These are phyloP conservation scores for Antheraea pernyi DNA, from an alignment of 1,140 invertebrate genomes.

Conservation along the genomic window DNA sequence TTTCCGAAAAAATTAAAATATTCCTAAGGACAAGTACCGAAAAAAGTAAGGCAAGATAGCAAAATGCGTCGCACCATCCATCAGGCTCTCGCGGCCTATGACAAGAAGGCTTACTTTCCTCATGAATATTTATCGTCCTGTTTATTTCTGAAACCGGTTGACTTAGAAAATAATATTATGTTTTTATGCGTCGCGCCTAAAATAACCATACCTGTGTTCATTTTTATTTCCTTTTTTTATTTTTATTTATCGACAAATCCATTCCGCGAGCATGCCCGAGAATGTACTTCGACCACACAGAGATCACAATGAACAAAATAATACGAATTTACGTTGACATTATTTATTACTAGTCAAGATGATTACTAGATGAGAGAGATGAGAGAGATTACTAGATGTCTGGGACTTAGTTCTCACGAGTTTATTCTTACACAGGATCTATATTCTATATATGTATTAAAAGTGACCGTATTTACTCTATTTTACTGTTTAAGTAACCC, in stretches of 20 bases:
- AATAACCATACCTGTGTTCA: conserved; percentile 15
- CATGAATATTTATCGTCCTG: conserved; percentile 71
- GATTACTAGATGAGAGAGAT: too few relatives aligned
- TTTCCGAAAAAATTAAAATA: not conserved
- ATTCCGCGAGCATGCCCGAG: conserved; percentile 17
- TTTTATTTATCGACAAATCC: conserved; percentile 25
- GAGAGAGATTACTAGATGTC: too few relatives aligned
- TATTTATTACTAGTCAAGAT: too few relatives aligned
- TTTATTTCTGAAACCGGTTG: conserved; percentile 54
- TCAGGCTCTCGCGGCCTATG: conserved; percentile 69
- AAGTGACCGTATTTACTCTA: too few relatives aligned
- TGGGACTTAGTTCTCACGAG: too few relatives aligned
- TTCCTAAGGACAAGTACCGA: conserved; percentile 1
- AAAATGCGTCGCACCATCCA: conserved; percentile 57
- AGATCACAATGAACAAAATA: not conserved
- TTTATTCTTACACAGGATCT: too few relatives aligned
- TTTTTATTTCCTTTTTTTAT: too few relatives aligned
- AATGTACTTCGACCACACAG: conserved; percentile 16
- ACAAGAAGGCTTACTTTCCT: conserved; percentile 70
- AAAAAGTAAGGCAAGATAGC: conserved; percentile 45
- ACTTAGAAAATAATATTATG: conserved; percentile 43
- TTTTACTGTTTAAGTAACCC: too few relatives aligned
- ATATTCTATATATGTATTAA: too few relatives aligned
- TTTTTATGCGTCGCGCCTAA: conserved; percentile 33
- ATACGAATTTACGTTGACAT: too few relatives aligned